Conservation (phyloP, 2,888 invertebrate species). For the Lagria hirta region DNA sequence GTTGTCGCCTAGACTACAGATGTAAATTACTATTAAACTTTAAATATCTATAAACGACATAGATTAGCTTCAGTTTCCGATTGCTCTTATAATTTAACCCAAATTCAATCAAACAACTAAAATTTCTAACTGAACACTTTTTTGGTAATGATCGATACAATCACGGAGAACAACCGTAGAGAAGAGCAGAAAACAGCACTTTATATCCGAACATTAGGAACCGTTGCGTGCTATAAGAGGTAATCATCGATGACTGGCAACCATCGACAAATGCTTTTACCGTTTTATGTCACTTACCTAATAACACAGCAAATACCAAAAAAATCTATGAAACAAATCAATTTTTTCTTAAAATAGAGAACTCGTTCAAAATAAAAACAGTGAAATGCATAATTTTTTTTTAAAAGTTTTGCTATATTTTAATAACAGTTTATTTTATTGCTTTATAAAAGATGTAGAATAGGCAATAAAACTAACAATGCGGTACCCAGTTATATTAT, state of each 20-base stretch:
- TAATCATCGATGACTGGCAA: conserved; percentile 23
- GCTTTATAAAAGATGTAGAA: too few species aligned
- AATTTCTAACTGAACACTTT: not conserved
- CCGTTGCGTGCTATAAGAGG: conserved; percentile 27
- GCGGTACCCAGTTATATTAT: too few species aligned
- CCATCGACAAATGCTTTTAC: conserved; percentile 25
- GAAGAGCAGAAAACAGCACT: conserved; percentile 9
- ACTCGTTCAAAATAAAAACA: too few species aligned
- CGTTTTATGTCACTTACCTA: conserved; percentile 24
- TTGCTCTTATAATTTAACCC: not conserved
- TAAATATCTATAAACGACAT: conserved; percentile 8
- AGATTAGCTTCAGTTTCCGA: conserved; percentile 8
- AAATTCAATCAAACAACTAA: conserved; percentile 1
- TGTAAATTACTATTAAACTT: too few species aligned
- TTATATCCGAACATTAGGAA: conserved; percentile 22
- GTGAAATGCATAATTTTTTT: too few species aligned
- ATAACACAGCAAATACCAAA: conserved; percentile 26
- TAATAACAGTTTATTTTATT: too few species aligned
- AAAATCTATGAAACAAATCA: too few species aligned
- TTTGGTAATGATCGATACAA: conserved; percentile 10
- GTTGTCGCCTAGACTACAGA: too few species aligned
- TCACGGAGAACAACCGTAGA: too few species aligned
- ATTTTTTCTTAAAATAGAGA: too few species aligned
- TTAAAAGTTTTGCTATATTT: too few species aligned
- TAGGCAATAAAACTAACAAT: too few species aligned